Percentiles rank a stretch among this genome's conserved stretches.
Evolutionary conservation across 2,888 invertebrate genomes (phyloP).

Genomic region (Philereme transversata): DNA sequence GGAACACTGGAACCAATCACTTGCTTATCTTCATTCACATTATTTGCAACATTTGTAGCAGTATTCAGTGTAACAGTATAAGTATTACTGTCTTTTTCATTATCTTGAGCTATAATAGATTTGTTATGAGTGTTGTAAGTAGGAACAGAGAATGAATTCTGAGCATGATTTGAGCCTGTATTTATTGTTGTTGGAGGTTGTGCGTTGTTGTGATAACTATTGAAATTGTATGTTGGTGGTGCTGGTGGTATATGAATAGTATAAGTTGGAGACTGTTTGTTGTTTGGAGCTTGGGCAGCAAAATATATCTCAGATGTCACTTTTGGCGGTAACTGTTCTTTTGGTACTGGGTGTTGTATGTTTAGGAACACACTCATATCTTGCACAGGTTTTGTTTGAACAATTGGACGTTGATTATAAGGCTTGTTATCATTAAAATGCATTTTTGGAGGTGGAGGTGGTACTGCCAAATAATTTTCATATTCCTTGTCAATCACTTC

Average conservation of each 20-base stretch:
- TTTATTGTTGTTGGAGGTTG: slow-evolving; percentile 34
- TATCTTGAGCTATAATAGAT: slow-evolving; percentile 50
- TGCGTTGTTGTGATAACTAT: slow-evolving; percentile 40
- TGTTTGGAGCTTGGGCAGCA: slow-evolving; percentile 71
- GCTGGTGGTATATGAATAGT: slow-evolving; percentile 69
- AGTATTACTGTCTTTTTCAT: slow-evolving; percentile 55
- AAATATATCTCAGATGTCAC: slow-evolving; percentile 80
- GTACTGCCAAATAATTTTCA: slow-evolving; percentile 77
- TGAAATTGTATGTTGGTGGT: slow-evolving; percentile 49
- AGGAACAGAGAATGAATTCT: slow-evolving; percentile 50
- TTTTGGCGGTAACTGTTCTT: slow-evolving; percentile 69
- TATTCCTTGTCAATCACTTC: slow-evolving; percentile 76
- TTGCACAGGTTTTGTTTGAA: slow-evolving; percentile 74
- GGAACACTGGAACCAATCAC: slow-evolving; percentile 70
- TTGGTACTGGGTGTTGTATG: slow-evolving; percentile 72
- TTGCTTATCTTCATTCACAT: slow-evolving; percentile 55
- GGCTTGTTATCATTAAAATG: slow-evolving; percentile 64
- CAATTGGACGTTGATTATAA: slow-evolving; percentile 65
- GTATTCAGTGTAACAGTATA: slow-evolving; percentile 72
- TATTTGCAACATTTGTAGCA: slow-evolving; percentile 67
- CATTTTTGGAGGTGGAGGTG: slow-evolving; percentile 74
- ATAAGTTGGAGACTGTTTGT: slow-evolving; percentile 68
- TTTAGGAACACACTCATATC: slow-evolving; percentile 78
- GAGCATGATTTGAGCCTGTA: slow-evolving; percentile 37
- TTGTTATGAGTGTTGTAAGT: slow-evolving; percentile 55